phyloP scores from a whole-genome alignment of 2,113 vertebrate genomes.

The Dipodomys merriami region DNA sequence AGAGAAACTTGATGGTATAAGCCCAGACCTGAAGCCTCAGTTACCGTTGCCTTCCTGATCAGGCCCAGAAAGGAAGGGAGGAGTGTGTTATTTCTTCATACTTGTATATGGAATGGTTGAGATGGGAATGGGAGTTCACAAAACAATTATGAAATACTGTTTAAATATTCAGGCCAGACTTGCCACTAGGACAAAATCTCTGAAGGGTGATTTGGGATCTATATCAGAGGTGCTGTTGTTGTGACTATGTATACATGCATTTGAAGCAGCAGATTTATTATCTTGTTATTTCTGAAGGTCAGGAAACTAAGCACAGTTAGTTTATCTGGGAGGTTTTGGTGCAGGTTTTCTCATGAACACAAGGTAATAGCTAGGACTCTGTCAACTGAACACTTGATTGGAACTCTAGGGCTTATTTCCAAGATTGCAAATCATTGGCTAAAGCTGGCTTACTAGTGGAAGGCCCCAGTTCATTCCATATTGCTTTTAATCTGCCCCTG shows the following conservation, averaged over 20 bases:
- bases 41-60: neutral
- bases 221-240: neutral
- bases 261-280: neutral
- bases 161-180: constrained; percentile 3
- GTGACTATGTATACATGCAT: neutral
- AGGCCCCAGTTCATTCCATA: neutral
- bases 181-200: neutral
- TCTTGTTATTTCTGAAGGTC: neutral
- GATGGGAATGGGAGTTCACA: neutral
- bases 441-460: neutral
- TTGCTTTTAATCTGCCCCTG: neutral
- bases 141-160: neutral
- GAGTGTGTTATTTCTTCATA: neutral
- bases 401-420: neutral
- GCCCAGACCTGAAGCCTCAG: neutral
- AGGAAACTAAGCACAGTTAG: neutral
- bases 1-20: neutral
- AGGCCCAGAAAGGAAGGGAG: neutral
- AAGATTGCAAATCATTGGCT: neutral
- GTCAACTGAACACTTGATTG: neutral
- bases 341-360: neutral
- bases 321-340: neutral
- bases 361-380: neutral
- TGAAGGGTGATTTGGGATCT: neutral
- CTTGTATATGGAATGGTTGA: neutral